Evolutionary conservation across 2,113 vertebrate species (phyloP).

Genomic region (Benitochromis conjunctus): DNA sequence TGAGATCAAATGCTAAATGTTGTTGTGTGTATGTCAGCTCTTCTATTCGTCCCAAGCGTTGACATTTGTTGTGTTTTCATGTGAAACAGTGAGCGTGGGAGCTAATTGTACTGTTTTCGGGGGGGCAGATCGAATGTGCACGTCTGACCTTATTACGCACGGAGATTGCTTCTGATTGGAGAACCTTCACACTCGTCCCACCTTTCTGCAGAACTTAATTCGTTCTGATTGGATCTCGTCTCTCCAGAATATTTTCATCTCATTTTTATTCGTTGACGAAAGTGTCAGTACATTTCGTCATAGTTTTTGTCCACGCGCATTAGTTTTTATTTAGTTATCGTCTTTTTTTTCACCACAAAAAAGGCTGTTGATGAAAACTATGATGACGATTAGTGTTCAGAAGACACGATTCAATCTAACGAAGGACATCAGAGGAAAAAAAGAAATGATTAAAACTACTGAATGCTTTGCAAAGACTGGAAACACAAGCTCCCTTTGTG

Average conservation of each 20-base stretch:
- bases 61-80: background rate
- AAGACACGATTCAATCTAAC: background rate
- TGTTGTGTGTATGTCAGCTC: background rate
- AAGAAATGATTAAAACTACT: background rate
- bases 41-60: background rate
- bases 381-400: too few relatives aligned
- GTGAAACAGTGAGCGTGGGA: background rate
- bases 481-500: background rate
- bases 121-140: background rate
- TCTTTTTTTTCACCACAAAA: background rate
- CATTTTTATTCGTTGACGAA: background rate
- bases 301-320: background rate
- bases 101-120: background rate
- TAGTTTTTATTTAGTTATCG: background rate
- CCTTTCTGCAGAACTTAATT: background rate
- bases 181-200: background rate
- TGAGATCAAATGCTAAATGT: background rate
- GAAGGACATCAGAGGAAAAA: background rate
- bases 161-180: background rate
- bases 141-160: fast-evolving
- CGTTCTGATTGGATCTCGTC: background rate
- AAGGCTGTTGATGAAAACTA: too few relatives aligned
- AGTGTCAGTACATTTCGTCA: background rate
- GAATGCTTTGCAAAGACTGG: background rate
- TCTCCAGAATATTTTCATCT: background rate